A percentile compares a stretch with the other conserved stretches of the same genome.
Evolutionary conservation across 2,113 vertebrate species (phyloP).

Genomic region (Dicentrarchus labrax): DNA sequence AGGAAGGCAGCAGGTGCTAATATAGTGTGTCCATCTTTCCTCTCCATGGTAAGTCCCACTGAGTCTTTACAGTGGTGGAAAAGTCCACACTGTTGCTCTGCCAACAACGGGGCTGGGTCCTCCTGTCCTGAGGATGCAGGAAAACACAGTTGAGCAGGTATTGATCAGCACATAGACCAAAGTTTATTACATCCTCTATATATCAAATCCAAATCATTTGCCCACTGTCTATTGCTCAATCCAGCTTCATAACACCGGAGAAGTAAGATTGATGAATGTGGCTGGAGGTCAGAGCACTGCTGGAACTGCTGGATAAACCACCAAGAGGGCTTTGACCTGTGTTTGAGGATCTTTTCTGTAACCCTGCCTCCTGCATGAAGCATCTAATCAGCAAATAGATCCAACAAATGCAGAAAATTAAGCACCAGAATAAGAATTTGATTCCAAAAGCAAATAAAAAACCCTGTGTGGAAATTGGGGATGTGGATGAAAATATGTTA

Average conservation of each 20-base stretch:
- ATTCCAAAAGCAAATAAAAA: neutral
- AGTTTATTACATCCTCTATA: neutral
- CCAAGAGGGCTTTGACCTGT: neutral
- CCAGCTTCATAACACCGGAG: neutral
- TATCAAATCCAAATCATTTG: neutral
- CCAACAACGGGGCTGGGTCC: neutral
- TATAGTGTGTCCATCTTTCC: conserved; percentile 47
- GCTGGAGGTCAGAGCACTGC: neutral
- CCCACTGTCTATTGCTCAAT: neutral
- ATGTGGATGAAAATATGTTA: too few species aligned
- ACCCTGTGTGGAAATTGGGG: neutral
- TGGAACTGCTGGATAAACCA: neutral
- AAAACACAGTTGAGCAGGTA: neutral
- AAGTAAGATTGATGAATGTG: neutral
- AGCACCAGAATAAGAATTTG: neutral
- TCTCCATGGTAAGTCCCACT: conserved; percentile 40
- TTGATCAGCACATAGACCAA: neutral
- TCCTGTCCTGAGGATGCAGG: conserved; percentile 54
- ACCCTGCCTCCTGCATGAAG: neutral
- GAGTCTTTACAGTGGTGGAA: conserved; percentile 52
- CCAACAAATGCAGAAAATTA: neutral
- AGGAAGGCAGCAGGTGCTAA: conserved; percentile 51
- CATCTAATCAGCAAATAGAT: neutral
- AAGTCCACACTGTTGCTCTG: conserved; percentile 45
- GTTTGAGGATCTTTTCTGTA: too few species aligned